Base-by-base conservation (phyloP, 2,113 vertebrate genomes). In the Stigmatopora argus region DNA sequence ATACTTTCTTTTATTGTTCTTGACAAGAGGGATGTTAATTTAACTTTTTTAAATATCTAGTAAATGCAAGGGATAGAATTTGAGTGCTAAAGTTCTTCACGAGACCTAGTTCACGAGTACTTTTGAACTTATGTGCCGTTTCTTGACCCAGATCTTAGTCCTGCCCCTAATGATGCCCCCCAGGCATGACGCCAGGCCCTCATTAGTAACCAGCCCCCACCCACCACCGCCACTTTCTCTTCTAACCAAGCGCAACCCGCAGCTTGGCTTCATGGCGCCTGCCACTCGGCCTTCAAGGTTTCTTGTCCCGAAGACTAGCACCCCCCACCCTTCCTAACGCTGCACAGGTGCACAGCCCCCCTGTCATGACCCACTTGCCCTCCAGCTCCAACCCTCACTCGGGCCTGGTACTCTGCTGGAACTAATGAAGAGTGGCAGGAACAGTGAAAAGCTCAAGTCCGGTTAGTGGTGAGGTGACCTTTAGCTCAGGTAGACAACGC, bases 401-500 rank as follows among this genome's bases (percentile, higher is more conserved):
- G 73, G 66, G 81, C 83, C 90, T 91, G 86, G 79, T 89, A 83
- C 87, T 87, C 83, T 88, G 81, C 87, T 90, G 91, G 90, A 94
- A 93, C 82, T 94, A 94, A 94, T 92, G 87, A 72, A 83, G 86
- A 90, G 87, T 92, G 93, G 93, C 93, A 94, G 92, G 89, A 91
- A 90, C 87, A 91, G 85, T 71, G 75, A 82, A 79, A 87, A 77
- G 78, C 82, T 72, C 71, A 67, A 87, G 89, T 80, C 82, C 83
- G 75, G 86, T 80, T 89, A 86, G 77, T 85, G 86, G 86, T 84
- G 81, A 72, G 85, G 85, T 84, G 81, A 71, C 69, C 53, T 69
- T 77, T 57, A 44, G 46, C 59, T 70, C 46, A 66, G 60, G 65
- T 71, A 85, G 68, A 77, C 69, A 85, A 77, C 64, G 74, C 72